Percentiles rank a stretch among this genome's conserved stretches.
phyloP scores from a whole-genome alignment of 2,888 invertebrate species.

The Ophioninae sp. region DNA sequence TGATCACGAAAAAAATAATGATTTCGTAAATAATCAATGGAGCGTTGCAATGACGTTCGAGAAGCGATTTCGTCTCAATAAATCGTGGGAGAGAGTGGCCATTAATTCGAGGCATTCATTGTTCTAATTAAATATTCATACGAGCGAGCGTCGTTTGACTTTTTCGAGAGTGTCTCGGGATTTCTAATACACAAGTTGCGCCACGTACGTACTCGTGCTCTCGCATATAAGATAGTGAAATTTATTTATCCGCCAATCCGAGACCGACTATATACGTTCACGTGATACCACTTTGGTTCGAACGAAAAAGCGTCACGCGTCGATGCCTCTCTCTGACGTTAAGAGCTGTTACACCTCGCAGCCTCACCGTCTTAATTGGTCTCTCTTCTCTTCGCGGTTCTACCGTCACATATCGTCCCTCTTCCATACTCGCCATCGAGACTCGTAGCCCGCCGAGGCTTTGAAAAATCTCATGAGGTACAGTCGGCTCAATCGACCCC shows the following conservation, averaged over 20 bases:
- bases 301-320: conserved; percentile 41
- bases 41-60: conserved; percentile 4
- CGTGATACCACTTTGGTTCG: conserved; percentile 33
- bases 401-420: conserved; percentile 49
- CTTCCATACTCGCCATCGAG: conserved; percentile 14
- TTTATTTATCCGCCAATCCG: conserved; percentile 42
- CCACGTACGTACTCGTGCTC: conserved; percentile 16
- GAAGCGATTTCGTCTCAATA: not conserved
- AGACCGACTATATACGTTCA: conserved; percentile 14
- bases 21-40: conserved; percentile 1
- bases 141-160: conserved; percentile 9
- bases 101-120: conserved; percentile 24
- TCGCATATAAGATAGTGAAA: conserved; percentile 29
- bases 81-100: not conserved
- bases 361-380: conserved; percentile 59
- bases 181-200: conserved; percentile 40
- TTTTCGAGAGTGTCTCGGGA: conserved; percentile 27
- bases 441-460: conserved; percentile 24
- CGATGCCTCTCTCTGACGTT: conserved; percentile 54
- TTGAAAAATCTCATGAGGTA: conserved; percentile 4
- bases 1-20: not conserved
- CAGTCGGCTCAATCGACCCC: conserved; percentile 16
- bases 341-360: conserved; percentile 60
- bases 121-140: conserved; percentile 14
- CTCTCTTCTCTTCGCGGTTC: conserved; percentile 38